phyloP scores from a whole-genome alignment of 2,888 invertebrate species.

The Drosophila leonis region DNA sequence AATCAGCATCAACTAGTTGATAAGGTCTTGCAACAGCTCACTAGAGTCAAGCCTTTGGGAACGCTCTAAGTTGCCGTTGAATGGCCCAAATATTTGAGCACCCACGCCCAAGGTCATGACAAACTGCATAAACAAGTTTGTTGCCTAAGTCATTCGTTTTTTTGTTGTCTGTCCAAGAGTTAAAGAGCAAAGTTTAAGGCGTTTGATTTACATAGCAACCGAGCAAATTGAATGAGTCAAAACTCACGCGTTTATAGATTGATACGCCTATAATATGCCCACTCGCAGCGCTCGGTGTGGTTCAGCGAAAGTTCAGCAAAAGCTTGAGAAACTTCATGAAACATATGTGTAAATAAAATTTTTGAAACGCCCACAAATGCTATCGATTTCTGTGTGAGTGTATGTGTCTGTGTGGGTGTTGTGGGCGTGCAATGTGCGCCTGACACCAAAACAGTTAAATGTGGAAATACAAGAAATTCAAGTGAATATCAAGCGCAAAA shows the following conservation, averaged over 20 bases:
- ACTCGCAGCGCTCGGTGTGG: conserved; percentile 19
- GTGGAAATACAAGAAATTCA: conserved; percentile 81
- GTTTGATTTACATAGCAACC: conserved; percentile 62
- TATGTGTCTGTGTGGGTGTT: conserved; percentile 50
- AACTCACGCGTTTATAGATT: conserved; percentile 34
- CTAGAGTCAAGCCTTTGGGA: conserved; percentile 18
- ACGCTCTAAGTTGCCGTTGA: neutral
- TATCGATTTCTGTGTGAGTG: conserved; percentile 26
- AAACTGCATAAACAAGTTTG: conserved; percentile 57
- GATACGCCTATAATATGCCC: conserved; percentile 33
- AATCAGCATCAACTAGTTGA: conserved; percentile 22
- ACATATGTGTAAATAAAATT: conserved; percentile 55
- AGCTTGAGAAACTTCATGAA: conserved; percentile 52
- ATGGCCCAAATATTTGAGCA: conserved; percentile 16
- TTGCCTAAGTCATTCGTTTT: conserved; percentile 70
- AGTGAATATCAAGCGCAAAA: conserved; percentile 81
- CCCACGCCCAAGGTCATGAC: conserved; percentile 59
- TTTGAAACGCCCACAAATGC: conserved; percentile 54
- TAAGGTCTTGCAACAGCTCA: conserved; percentile 22
- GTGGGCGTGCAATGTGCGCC: conserved; percentile 74
- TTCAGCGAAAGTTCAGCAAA: conserved; percentile 68
- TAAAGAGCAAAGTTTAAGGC: conserved; percentile 68
- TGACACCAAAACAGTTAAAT: conserved; percentile 81
- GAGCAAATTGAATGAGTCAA: conserved; percentile 61
- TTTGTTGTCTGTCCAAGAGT: conserved; percentile 3